phyloP scores from a whole-genome alignment of 2,113 vertebrate species.

The Anser brachyrhynchus region DNA sequence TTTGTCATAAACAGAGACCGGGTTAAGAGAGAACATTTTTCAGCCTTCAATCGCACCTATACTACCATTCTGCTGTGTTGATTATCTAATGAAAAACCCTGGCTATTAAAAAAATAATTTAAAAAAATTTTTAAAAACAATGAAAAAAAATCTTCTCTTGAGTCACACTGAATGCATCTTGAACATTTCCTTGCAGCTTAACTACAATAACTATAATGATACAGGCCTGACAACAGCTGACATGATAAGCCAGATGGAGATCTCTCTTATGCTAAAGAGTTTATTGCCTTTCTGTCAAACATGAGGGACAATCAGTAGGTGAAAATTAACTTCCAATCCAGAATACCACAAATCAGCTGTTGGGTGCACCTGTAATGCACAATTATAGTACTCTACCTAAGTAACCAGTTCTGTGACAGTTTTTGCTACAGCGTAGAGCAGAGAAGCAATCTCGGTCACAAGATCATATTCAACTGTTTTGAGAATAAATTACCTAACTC shows the following conservation, averaged over 20 bases:
- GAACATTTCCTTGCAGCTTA: not conserved
- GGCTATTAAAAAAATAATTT: not conserved
- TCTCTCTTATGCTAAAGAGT: not conserved
- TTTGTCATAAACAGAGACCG: not conserved
- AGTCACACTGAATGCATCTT: not conserved
- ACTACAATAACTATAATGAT: not conserved
- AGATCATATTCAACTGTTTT: not conserved
- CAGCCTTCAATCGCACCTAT: not conserved
- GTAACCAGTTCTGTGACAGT: not conserved
- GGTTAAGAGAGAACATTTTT: not conserved
- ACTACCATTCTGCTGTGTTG: not conserved
- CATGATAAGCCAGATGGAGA: not conserved
- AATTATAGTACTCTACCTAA: not conserved
- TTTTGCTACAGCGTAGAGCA: not conserved
- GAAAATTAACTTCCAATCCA: not conserved
- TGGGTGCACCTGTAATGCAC: not conserved
- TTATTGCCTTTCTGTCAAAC: conserved; percentile 1
- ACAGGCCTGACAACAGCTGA: not conserved
- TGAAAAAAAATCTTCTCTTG: not conserved
- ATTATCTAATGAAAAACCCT: not conserved
- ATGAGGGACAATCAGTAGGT: not conserved
- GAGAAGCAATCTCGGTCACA: conserved; percentile 17
- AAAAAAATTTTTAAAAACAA: not conserved
- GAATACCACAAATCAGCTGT: not conserved
- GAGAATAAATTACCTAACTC: not conserved